These are phyloP conservation scores for Polydesmus complanatus DNA, from an alignment of 2,888 invertebrate species.

Conservation along the genomic window DNA sequence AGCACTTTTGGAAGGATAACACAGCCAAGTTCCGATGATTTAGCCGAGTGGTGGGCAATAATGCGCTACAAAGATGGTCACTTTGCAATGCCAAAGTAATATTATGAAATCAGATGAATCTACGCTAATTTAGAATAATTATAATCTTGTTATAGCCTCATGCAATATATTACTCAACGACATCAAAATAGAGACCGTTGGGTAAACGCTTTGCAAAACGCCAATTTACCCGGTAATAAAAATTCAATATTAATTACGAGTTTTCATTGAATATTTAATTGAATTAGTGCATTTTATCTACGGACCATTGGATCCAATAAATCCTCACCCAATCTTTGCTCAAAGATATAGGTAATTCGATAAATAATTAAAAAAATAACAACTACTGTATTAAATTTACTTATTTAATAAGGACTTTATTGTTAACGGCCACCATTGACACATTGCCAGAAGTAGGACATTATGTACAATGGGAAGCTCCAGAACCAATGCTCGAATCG, in stretches of 20 bases:
- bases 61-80: slow-evolving; percentile 22
- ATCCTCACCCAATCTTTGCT: slow-evolving; percentile 25
- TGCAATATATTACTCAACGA: slow-evolving; percentile 27
- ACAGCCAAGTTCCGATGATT: slow-evolving; percentile 25
- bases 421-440: slow-evolving; percentile 25
- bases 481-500: slow-evolving; percentile 22
- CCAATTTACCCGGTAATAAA: slow-evolving; percentile 23
- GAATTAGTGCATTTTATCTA: slow-evolving; percentile 28
- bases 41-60: slow-evolving; percentile 23
- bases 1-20: slow-evolving; percentile 27
- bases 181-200: slow-evolving; percentile 26
- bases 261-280: no score
- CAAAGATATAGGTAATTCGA: slow-evolving; percentile 20
- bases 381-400: not conserved
- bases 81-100: slow-evolving; percentile 17
- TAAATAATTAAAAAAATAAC: not conserved
- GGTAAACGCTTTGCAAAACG: slow-evolving; percentile 27
- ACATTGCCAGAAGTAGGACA: slow-evolving; percentile 27
- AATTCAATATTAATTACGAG: slow-evolving; percentile 18
- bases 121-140: not conserved
- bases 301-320: slow-evolving; percentile 30
- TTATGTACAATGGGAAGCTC: slow-evolving; percentile 31
- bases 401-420: slow-evolving; percentile 22
- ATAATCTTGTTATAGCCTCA: slow-evolving; percentile 3
- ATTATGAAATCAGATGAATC: not conserved